Conservation (phyloP, 2,797 vertebrate species). For the Gadopsis marmoratus region DNA sequence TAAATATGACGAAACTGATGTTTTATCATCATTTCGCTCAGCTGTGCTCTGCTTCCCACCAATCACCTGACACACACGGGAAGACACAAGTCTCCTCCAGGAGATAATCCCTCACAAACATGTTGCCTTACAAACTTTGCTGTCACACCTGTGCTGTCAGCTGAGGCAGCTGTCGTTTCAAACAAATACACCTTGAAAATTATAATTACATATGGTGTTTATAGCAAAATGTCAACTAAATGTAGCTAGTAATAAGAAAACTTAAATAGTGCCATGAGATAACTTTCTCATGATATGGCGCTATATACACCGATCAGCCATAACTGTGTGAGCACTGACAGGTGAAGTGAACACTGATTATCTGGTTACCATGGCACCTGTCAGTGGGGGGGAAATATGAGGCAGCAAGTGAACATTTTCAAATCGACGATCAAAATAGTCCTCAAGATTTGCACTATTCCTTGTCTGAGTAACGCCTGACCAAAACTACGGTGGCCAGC, state of each 20-base stretch:
- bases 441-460: too few relatives aligned
- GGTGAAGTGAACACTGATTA: too few relatives aligned
- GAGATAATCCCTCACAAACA: not conserved
- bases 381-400: too few relatives aligned
- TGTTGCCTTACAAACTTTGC: not conserved
- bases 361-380: too few relatives aligned
- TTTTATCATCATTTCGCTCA: conserved; percentile 19
- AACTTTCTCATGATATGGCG: too few relatives aligned
- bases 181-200: not conserved
- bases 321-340: too few relatives aligned
- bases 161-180: conserved; percentile 1
- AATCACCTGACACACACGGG: not conserved
- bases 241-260: not conserved
- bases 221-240: conserved; percentile 3
- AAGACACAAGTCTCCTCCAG: not conserved
- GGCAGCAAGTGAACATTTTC: too few relatives aligned
- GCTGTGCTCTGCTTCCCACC: not conserved
- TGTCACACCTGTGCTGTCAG: not conserved
- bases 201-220: not conserved
- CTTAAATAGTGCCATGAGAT: too few relatives aligned
- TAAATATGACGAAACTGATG: not conserved
- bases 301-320: too few relatives aligned
- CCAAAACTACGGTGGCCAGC: too few relatives aligned
- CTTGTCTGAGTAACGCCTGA: too few relatives aligned
- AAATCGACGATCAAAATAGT: too few relatives aligned